These are phyloP conservation scores for Habroteleia sp. DNA, from an alignment of 2,888 invertebrate genomes.

Conservation along the genomic window DNA sequence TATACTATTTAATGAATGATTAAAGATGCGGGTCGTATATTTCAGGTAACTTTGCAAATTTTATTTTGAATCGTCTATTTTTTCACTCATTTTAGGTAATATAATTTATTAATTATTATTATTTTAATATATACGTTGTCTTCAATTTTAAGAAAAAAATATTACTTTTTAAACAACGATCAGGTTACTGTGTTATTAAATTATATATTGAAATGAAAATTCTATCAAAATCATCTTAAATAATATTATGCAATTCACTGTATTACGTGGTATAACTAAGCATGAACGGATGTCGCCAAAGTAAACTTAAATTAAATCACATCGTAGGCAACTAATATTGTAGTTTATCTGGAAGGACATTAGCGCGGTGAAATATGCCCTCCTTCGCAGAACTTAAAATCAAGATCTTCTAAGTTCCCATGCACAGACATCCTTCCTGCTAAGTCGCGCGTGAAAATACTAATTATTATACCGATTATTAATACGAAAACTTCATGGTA, in stretches of 20 bases:
- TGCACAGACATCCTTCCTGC: conserved; percentile 76
- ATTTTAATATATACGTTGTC: too few species aligned
- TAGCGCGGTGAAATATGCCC: conserved; percentile 80
- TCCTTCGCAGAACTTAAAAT: conserved; percentile 78
- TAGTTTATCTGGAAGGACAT: conserved; percentile 81
- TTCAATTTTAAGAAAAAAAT: too few species aligned
- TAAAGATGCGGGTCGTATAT: too few species aligned
- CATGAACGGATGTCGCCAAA: conserved; percentile 78
- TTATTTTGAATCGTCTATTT: too few species aligned
- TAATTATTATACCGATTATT: conserved; percentile 81
- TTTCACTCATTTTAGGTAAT: too few species aligned
- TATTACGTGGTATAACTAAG: conserved; percentile 59
- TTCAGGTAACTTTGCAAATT: too few species aligned
- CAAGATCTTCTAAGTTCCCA: conserved; percentile 76
- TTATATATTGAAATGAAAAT: conserved; percentile 4
- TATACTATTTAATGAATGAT: too few species aligned
- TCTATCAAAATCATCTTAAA: conserved; percentile 17
- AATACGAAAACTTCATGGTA: conserved; percentile 79
- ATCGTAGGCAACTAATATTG: conserved; percentile 79
- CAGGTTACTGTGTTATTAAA: background rate
- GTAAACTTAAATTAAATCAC: conserved; percentile 81
- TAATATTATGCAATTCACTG: conserved; percentile 27
- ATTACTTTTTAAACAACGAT: too few species aligned
- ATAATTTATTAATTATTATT: too few species aligned
- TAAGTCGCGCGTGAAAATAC: conserved; percentile 81